phyloP scores from a whole-genome alignment of 2,888 invertebrate species.

The Nasonovia ribisnigri region DNA sequence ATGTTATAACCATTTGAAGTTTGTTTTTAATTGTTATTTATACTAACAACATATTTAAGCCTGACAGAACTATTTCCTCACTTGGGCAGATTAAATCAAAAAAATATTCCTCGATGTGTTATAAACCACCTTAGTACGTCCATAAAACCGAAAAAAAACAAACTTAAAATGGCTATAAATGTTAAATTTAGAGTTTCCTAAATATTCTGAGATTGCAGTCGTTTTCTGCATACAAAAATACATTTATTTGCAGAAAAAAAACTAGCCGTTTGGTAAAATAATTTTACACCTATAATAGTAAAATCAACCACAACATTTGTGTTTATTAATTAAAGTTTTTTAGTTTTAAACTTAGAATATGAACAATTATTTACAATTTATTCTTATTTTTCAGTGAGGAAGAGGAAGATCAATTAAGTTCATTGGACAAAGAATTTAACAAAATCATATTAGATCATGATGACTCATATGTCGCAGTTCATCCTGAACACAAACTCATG shows the following conservation, averaged over 20 bases:
- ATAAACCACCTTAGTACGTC: neutral
- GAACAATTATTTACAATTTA: neutral
- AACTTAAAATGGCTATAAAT: neutral
- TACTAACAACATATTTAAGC: neutral
- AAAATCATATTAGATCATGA: neutral
- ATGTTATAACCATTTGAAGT: too few relatives aligned
- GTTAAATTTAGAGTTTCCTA: neutral
- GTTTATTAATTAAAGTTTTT: neutral
- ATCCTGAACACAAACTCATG: constrained; percentile 58
- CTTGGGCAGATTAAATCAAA: neutral
- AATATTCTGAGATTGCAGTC: neutral
- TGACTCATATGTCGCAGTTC: constrained; percentile 51
- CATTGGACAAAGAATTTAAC: neutral
- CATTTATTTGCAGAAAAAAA: neutral
- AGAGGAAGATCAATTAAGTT: neutral
- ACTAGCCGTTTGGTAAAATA: neutral
- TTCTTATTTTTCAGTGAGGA: neutral
- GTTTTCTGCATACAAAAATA: neutral
- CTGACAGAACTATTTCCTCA: rapidly evolving
- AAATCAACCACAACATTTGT: neutral
- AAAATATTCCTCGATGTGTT: neutral
- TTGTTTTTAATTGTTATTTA: neutral
- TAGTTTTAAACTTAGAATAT: neutral
- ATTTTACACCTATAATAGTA: neutral
- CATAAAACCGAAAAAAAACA: neutral